phyloP scores from a whole-genome alignment of 1,140 invertebrate species.

The Drosophila miranda region DNA sequence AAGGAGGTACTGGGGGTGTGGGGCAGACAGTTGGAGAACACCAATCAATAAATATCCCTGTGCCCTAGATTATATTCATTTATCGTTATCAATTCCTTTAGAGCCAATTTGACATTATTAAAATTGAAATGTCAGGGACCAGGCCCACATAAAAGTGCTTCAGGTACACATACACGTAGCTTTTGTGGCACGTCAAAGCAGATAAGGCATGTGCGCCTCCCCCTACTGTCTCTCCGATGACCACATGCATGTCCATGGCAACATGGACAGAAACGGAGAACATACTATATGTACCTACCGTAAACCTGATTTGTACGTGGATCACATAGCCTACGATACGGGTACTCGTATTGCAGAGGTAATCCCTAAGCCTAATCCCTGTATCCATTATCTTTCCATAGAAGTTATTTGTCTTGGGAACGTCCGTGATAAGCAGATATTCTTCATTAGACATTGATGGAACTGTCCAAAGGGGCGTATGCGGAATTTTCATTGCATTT shows the following conservation, averaged over 20 bases:
- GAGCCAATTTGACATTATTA: slow-evolving; percentile 55
- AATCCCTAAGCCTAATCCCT: slow-evolving; percentile 4
- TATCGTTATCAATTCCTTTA: slow-evolving; percentile 31
- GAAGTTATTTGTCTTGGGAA: no score
- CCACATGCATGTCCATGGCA: slow-evolving; percentile 33
- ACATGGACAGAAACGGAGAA: slow-evolving; percentile 19
- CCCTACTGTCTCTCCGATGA: slow-evolving; percentile 3
- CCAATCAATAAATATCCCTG: slow-evolving; percentile 39
- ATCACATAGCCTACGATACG: no score
- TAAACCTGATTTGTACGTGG: slow-evolving; percentile 8
- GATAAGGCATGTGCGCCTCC: slow-evolving; percentile 31
- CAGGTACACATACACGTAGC: neutral
- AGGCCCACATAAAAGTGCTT: neutral
- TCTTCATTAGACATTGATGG: slow-evolving; percentile 38
- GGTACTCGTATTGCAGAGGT: neutral
- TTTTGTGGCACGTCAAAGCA: slow-evolving; percentile 29
- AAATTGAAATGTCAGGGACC: slow-evolving; percentile 54
- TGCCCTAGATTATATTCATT: slow-evolving; percentile 43
- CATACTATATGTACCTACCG: neutral
- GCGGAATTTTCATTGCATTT: slow-evolving; percentile 47
- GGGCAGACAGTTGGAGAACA: slow-evolving; percentile 19
- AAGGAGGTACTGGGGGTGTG: neutral
- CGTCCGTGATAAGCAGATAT: slow-evolving; percentile 7
- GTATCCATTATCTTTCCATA: neutral
- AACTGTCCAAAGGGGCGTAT: slow-evolving; percentile 32